Base-by-base conservation (phyloP, 2,113 vertebrate genomes). In the Cephalophus harveyi region DNA sequence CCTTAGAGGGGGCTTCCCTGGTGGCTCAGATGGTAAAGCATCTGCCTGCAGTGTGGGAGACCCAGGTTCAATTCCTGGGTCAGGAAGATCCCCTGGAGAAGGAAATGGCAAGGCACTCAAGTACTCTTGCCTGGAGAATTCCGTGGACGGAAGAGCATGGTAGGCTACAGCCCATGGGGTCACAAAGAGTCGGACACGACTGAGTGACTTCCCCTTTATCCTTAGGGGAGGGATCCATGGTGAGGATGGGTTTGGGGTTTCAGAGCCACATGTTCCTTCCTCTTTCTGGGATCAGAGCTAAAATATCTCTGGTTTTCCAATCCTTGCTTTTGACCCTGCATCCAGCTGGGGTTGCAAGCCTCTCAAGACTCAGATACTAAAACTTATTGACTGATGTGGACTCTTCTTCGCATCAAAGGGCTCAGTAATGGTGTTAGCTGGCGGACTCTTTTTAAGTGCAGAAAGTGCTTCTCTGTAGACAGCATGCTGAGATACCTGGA, bases 401-500 rank as follows among this genome's bases (percentile, higher is more conserved):
- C 48, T 76, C 55, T 90, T 36, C 57, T 46, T 0, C 0, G 50
- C 87, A 90, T 96, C 97, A 96, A 95, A 98, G 86, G 27, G 50
- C 48, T 96, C 85, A 13, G 54, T 93, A 88, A 92, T 94, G 89
- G 81, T 55, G 48, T 91, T 89, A 52, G 94, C 96, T 83, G 71
- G 40, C 10, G 0, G 40, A 46, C 9, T 89, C 55, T 78, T 96
- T 97, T 96, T 62, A 95, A 97, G 97, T 91, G 55, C 79, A 50
- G 64, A 92, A 62, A 97, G 92, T 95, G 78, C 88, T 92, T 96
- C 94, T 87, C 30, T 97, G 91, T 94, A 93, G 97, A 94, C 48
- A 91, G 54, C 1, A 3, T 71, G 83, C 78, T 50, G 43, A 57
- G 79, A 87, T 93, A 84, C 93, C 88, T 91, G 78, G 95, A 88